Base-by-base conservation (phyloP, 2,113 vertebrate genomes). In the Chaenogobius annularis region DNA sequence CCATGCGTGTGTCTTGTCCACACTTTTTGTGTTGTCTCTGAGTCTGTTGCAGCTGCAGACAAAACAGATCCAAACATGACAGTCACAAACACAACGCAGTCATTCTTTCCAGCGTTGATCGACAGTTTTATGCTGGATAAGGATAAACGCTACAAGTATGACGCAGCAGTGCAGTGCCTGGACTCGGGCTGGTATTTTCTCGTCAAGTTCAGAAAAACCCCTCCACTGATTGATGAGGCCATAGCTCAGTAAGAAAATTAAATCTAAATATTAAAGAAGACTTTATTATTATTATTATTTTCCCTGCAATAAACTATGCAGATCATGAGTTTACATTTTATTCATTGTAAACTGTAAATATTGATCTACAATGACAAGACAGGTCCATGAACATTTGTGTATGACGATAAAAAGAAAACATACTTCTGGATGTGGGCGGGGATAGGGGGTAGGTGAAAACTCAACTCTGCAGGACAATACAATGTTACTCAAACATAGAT, bases 251-350 rank as follows among this genome's bases (percentile, higher is more conserved):
- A 50, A 19, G 5, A 50, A 31, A 50, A 50, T 50, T 7, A 7
- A 50, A 19, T 7, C 4, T 19, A 47, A 14, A 50, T 19, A 19
- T 17, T 48, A 6, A 15, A 17, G 14, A 46, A 48, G 15, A 15
- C 46, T 14, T 47, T 15, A 4, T 15, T 48, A 14, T 48, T 48
- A 31, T 48, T 46, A n/a, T n/a, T n/a, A n/a, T n/a, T 50, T 50
- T 50, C 15, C 47, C 4, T 17, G 17, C 17, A 19, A 19, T 50
- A 7, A 50, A 50, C 0, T 19, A 50, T 50, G 15, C 15, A 50
- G 15, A 50, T 50, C 15, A 50, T 19, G 6, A 19, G 19, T 50
- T 50, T 19, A 12, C 65, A 71, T 55, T 81, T 80, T 74, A 87
- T 2, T 66, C 77, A 46, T 31, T 19, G 40, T 19, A 70, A 69